A percentile compares a stretch with the other conserved stretches of the same genome.
Evolutionary conservation across 1,140 invertebrate genomes (phyloP).

Genomic region (Copidosoma floridanum): DNA sequence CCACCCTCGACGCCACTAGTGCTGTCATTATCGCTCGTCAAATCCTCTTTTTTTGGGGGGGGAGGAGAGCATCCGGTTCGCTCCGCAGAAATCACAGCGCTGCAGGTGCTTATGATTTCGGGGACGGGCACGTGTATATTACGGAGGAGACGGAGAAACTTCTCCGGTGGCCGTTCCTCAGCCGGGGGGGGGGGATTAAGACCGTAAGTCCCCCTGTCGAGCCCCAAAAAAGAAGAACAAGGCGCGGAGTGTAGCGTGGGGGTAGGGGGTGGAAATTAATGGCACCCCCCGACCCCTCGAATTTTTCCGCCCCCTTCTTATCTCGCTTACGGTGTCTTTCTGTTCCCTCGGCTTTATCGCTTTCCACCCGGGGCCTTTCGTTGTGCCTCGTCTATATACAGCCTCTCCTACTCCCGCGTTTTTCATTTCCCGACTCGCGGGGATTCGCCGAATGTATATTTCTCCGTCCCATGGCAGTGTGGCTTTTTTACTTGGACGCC

Average conservation of each 20-base stretch:
- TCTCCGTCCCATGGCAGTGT: too few species aligned
- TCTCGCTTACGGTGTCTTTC: not conserved
- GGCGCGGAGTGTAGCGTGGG: too few species aligned
- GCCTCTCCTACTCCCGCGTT: not conserved
- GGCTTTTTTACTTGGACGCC: too few species aligned
- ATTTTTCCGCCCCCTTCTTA: conserved; percentile 27
- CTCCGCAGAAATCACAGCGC: too few species aligned
- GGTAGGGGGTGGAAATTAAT: too few species aligned
- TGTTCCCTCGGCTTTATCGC: not conserved
- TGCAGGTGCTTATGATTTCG: too few species aligned
- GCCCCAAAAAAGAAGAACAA: too few species aligned
- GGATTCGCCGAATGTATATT: not conserved
- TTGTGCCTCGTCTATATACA: not conserved
- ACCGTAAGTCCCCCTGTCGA: too few species aligned
- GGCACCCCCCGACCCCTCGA: conserved; percentile 32
- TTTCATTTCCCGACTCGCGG: not conserved
- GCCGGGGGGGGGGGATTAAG: conserved; percentile 37
- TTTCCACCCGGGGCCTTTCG: not conserved
- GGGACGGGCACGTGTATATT: too few species aligned
- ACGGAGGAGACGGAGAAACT: conserved; percentile 25
- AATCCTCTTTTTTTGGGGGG: not conserved
- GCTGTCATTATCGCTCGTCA: not conserved
- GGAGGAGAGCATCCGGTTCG: not conserved
- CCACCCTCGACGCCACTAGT: not conserved
- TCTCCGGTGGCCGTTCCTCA: conserved; percentile 35